Percentiles rank a stretch among this genome's conserved stretches.
These are phyloP conservation scores for Sinotaia quadrata DNA, from an alignment of 2,888 invertebrate species.

Conservation along the genomic window DNA sequence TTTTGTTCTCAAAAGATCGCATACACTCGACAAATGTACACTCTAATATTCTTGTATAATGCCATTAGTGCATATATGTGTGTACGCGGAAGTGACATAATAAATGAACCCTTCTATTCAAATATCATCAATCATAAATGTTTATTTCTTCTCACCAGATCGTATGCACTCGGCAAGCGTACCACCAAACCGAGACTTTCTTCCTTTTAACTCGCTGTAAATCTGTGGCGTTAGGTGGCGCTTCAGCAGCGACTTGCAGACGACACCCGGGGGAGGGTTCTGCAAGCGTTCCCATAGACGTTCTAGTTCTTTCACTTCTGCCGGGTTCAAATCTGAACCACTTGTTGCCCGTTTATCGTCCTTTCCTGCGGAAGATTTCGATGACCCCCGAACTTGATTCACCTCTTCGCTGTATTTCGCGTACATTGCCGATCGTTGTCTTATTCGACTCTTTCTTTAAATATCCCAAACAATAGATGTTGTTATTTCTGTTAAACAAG, in stretches of 20 bases:
- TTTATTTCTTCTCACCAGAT: conserved; percentile 80
- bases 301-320: conserved; percentile 10
- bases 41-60: no score
- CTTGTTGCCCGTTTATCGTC: background rate
- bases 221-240: conserved; percentile 52
- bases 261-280: conserved; percentile 29
- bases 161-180: conserved; percentile 57
- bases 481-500: no score
- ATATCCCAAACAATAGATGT: no score
- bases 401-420: conserved; percentile 29
- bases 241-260: conserved; percentile 81
- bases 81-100: no score
- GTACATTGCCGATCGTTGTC: conserved; percentile 24
- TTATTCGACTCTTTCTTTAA: background rate
- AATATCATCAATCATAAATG: no score
- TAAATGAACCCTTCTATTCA: no score
- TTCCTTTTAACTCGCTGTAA: conserved; percentile 49
- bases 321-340: background rate
- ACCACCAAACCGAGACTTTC: conserved; percentile 50
- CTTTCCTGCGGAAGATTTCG: background rate
- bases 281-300: conserved; percentile 47
- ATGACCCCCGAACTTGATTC: conserved; percentile 10
- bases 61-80: no score
- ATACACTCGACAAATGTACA: no score
- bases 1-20: no score